Evolutionary conservation across 2,888 invertebrate species (phyloP), one percentile per base, ranked within the genome.

Genomic region (Ganaspis brasiliensis): DNA sequence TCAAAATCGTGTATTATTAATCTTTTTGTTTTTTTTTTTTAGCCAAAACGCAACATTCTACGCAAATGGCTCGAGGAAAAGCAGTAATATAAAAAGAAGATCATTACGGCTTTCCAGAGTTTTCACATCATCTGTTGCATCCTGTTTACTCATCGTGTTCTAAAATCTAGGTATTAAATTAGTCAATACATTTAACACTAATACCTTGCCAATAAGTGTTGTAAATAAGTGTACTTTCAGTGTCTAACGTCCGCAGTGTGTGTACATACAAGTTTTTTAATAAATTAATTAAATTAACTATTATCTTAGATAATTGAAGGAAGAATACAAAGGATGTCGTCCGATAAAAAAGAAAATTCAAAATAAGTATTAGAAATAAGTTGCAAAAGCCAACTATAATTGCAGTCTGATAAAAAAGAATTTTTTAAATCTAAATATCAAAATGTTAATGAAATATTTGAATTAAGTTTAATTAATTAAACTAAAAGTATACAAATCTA

Each of bases 171-270:
- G 59, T 77, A 81, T 81, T 76, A 77, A 76, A 84, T 35, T 78
- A 77, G 74, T 75, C 74, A 16, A 79, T 61, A 67, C 61, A 73
- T 74, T 76, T 78, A 76, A 81, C 79, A 79, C 73, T 81, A 80
- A 81, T 81, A 79, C 82, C 89, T 89, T 89, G 87, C 86, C 85
- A 86, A 87, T 88, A 86, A 90, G 91, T 91, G 90, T 91, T 90
- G 91, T 91, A 91, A 91, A 91, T 91, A 91, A 89, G 88, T 91
- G 91, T 91, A 91, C 91, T 91, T 91, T 91, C 91, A 90, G 91
- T 91, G 90, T 89, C 87, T 88, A 90, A 87, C 88, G 88, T 88
- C 87, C 86, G 88, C 85, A 85, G 88, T 90, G 89, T 89, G 89
- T 91, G 90, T 91, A 90, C 86, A 90, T 88, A 90, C 86, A 85